Evolutionary conservation across 2,888 invertebrate species (phyloP).

Genomic region (Bugula neritina): DNA sequence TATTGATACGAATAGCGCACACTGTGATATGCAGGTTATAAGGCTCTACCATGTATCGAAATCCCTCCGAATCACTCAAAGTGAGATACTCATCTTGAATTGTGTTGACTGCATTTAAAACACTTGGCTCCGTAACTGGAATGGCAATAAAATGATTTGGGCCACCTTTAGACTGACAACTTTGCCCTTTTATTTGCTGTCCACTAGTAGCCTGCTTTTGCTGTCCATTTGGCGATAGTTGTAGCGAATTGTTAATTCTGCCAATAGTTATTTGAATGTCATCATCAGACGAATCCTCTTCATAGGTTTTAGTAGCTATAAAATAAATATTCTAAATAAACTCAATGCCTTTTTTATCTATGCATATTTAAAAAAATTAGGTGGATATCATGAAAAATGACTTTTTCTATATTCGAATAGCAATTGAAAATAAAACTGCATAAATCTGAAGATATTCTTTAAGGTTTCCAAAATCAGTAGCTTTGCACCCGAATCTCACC

Average conservation of each 20-base stretch:
- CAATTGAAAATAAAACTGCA: too few relatives aligned
- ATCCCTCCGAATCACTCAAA: slow-evolving; percentile 41
- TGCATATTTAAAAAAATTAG: too few relatives aligned
- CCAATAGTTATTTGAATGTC: not conserved
- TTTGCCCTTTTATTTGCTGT: not conserved
- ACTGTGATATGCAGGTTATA: slow-evolving; percentile 52
- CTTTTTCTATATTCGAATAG: too few relatives aligned
- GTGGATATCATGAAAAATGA: too few relatives aligned
- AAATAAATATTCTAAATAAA: too few relatives aligned
- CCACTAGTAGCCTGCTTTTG: not conserved
- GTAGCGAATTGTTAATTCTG: not conserved
- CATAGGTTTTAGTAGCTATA: too few relatives aligned
- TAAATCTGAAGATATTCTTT: too few relatives aligned
- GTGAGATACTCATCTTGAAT: slow-evolving; percentile 48
- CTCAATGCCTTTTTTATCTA: too few relatives aligned
- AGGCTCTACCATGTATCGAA: slow-evolving; percentile 45
- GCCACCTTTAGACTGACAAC: slow-evolving; percentile 35
- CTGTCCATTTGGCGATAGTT: not conserved
- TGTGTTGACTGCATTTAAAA: slow-evolving; percentile 37
- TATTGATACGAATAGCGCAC: slow-evolving; percentile 50
- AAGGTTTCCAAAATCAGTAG: too few relatives aligned
- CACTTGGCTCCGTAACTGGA: slow-evolving; percentile 42
- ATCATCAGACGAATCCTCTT: too few relatives aligned
- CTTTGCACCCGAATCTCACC: too few relatives aligned
- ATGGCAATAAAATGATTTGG: slow-evolving; percentile 54